phyloP scores from a whole-genome alignment of 2,888 invertebrate genomes.

The Heliconius cydno region DNA sequence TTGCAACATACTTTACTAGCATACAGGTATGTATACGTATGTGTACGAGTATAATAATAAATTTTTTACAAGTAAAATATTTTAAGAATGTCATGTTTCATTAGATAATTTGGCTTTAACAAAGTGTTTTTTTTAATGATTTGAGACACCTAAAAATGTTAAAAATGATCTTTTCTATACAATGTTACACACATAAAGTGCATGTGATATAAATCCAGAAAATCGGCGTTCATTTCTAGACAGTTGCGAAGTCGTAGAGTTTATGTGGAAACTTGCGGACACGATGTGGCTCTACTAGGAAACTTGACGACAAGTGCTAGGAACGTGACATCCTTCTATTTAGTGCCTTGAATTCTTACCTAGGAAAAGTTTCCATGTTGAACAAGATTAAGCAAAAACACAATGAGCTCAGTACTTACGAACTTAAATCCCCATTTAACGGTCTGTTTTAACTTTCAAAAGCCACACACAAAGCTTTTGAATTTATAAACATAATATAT shows the following conservation, averaged over 20 bases:
- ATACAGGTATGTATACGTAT: no score
- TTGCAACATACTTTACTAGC: no score
- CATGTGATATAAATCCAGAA: constrained; percentile 67
- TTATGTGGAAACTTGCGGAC: constrained; percentile 79
- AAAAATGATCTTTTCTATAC: not conserved
- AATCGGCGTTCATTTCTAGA: constrained; percentile 67
- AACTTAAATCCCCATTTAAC: constrained; percentile 35
- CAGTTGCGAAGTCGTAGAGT: constrained; percentile 72
- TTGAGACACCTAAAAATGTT: not conserved
- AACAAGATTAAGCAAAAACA: constrained; percentile 48
- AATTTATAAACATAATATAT: constrained; percentile 9
- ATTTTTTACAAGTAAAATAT: no score
- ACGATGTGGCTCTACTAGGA: constrained; percentile 62
- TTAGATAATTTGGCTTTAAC: not conserved
- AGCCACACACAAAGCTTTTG: not conserved
- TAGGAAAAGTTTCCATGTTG: constrained; percentile 41
- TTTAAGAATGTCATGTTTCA: no score
- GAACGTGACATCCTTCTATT: constrained; percentile 69
- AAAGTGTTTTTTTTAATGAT: not conserved
- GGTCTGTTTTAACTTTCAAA: constrained; percentile 13
- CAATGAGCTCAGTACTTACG: constrained; percentile 34
- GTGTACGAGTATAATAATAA: no score
- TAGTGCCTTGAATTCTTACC: constrained; percentile 49
- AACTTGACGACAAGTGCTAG: constrained; percentile 74
- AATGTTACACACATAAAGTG: not conserved